Conservation (phyloP, 2,113 vertebrate species). For the Hemichromis elongatus region DNA sequence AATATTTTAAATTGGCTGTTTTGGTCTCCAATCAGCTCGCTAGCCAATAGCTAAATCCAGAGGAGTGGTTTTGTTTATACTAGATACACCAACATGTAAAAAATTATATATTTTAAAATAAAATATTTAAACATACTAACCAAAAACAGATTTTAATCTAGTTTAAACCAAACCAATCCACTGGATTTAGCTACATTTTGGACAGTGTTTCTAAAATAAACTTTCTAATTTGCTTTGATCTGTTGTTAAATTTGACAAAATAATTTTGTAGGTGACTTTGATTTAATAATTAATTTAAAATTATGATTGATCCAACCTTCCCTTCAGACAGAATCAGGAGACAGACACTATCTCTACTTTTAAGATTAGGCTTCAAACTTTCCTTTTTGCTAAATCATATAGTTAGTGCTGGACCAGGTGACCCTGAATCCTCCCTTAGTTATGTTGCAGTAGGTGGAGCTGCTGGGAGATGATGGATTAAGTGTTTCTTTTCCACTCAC, state of each 20-base stretch:
- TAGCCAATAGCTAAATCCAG: too few relatives aligned
- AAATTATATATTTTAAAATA: too few relatives aligned
- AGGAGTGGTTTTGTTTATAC: too few relatives aligned
- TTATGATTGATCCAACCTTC: background rate
- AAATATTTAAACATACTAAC: too few relatives aligned
- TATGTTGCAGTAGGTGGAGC: background rate
- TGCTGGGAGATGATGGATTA: background rate
- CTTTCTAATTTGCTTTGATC: background rate
- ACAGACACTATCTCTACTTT: background rate
- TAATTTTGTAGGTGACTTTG: background rate
- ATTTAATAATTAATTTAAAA: background rate
- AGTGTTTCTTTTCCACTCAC: background rate
- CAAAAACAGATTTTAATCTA: too few relatives aligned
- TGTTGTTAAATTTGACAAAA: background rate
- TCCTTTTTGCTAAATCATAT: background rate
- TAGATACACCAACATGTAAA: too few relatives aligned
- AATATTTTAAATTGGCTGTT: too few relatives aligned
- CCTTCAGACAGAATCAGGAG: background rate
- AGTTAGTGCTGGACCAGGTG: fast-evolving
- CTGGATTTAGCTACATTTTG: too few relatives aligned
- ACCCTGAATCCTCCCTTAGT: background rate
- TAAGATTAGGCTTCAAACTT: background rate
- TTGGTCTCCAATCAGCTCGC: too few relatives aligned
- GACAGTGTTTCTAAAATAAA: too few relatives aligned
- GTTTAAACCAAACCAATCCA: too few relatives aligned